phyloP scores from a whole-genome alignment of 2,113 vertebrate genomes.

The Phodopus roborovskii region DNA sequence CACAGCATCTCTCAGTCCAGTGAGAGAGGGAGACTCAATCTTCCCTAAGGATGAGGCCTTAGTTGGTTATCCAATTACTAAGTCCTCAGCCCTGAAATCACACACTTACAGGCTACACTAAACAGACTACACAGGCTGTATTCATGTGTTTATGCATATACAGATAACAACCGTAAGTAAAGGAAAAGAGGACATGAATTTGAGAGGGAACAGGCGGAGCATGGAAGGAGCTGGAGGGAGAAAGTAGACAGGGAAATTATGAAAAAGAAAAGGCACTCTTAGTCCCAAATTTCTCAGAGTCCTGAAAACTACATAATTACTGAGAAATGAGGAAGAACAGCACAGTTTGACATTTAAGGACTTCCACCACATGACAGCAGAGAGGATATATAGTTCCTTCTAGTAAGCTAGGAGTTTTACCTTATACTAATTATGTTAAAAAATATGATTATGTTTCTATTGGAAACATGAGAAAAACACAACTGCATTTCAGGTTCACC shows the following conservation, averaged over 20 bases:
- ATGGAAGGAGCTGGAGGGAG: neutral
- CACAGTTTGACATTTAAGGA: constrained; percentile 33
- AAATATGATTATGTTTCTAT: neutral
- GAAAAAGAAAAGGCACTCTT: neutral
- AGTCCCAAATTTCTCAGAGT: neutral
- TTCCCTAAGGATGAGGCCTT: neutral
- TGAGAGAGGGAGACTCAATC: neutral
- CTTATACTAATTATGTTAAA: neutral
- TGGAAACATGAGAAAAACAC: constrained; percentile 14
- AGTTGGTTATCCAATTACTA: neutral
- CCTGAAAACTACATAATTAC: neutral
- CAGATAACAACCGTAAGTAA: neutral
- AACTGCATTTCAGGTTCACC: constrained; percentile 14
- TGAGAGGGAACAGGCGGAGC: neutral
- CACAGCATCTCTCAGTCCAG: neutral
- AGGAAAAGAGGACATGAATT: neutral
- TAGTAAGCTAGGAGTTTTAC: constrained; percentile 27
- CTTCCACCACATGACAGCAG: constrained; percentile 1
- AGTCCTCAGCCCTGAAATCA: neutral
- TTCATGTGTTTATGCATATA: too few species aligned
- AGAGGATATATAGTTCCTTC: neutral
- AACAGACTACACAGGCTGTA: too few species aligned
- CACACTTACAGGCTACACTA: neutral
- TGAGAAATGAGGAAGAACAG: neutral
- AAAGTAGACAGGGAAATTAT: neutral